A percentile compares a stretch with the other conserved stretches of the same genome.
Evolutionary conservation across 2,113 vertebrate species (phyloP).

Genomic region (Chionomys nivalis): DNA sequence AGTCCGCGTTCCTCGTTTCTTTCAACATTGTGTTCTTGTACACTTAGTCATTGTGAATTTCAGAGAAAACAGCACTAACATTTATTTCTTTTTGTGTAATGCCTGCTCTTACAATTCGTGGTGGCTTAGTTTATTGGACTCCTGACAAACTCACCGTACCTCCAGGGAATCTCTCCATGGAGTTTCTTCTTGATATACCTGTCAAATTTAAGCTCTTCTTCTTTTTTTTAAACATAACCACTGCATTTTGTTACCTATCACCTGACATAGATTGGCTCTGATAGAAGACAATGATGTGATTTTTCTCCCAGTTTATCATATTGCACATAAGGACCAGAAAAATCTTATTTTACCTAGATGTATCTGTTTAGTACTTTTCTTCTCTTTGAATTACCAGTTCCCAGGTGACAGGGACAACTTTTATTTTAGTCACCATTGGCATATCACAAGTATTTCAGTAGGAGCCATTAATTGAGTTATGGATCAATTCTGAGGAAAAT

Average conservation of each 20-base stretch:
- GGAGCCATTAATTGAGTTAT: background rate
- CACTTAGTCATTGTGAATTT: background rate
- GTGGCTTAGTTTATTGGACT: background rate
- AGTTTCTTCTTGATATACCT: background rate
- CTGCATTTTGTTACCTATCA: background rate
- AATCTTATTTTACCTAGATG: background rate
- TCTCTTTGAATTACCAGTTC: background rate
- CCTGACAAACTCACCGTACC: background rate
- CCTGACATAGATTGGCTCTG: background rate
- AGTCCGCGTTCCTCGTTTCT: background rate
- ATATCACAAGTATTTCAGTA: background rate
- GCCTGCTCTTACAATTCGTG: background rate
- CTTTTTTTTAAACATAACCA: background rate
- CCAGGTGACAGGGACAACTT: background rate
- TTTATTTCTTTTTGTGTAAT: background rate
- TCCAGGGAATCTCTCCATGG: background rate
- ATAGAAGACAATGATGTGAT: background rate
- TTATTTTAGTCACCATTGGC: background rate
- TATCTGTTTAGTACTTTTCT: background rate
- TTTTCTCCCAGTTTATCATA: background rate
- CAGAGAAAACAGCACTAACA: background rate
- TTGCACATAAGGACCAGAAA: background rate
- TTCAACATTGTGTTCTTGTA: background rate
- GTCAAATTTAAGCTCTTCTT: background rate
- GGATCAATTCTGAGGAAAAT: background rate